A percentile compares a stretch with the other conserved stretches of the same genome.
phyloP scores from a whole-genome alignment of 2,888 invertebrate species.

The Hypolimnas misippus region DNA sequence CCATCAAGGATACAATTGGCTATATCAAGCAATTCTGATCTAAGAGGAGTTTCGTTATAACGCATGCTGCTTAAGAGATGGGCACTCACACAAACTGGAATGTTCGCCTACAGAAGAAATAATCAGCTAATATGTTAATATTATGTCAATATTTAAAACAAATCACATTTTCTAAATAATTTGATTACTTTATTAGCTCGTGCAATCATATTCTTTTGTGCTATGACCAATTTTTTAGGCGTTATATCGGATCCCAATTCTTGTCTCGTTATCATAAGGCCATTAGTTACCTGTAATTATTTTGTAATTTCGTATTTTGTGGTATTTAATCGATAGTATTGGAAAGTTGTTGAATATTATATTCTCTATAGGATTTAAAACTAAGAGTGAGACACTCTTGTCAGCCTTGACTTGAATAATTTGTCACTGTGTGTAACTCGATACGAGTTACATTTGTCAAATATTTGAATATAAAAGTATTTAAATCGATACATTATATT shows the following conservation, averaged over 20 bases:
- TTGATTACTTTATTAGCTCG: slow-evolving; percentile 68
- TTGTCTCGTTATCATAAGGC: slow-evolving; percentile 87
- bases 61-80: slow-evolving; percentile 70
- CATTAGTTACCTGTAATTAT: slow-evolving; percentile 78
- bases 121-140: too few relatives aligned
- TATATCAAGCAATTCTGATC: slow-evolving; percentile 88
- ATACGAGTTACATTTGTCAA: too few relatives aligned
- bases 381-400: too few relatives aligned
- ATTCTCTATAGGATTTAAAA: too few relatives aligned
- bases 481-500: too few relatives aligned
- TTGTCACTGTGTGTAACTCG: too few relatives aligned
- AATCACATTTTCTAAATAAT: background rate
- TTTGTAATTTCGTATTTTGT: background rate
- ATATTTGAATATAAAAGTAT: too few relatives aligned
- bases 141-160: too few relatives aligned
- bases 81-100: slow-evolving; percentile 64
- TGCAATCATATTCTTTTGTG: slow-evolving; percentile 82
- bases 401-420: too few relatives aligned
- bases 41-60: slow-evolving; percentile 59
- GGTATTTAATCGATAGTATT: too few relatives aligned
- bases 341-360: too few relatives aligned
- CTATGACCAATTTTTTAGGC: slow-evolving; percentile 78
- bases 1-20: slow-evolving; percentile 90
- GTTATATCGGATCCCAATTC: slow-evolving; percentile 78
- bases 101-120: slow-evolving; percentile 71